Conservation (phyloP, 2,888 invertebrate genomes). For the Cremastinae sp. region DNA sequence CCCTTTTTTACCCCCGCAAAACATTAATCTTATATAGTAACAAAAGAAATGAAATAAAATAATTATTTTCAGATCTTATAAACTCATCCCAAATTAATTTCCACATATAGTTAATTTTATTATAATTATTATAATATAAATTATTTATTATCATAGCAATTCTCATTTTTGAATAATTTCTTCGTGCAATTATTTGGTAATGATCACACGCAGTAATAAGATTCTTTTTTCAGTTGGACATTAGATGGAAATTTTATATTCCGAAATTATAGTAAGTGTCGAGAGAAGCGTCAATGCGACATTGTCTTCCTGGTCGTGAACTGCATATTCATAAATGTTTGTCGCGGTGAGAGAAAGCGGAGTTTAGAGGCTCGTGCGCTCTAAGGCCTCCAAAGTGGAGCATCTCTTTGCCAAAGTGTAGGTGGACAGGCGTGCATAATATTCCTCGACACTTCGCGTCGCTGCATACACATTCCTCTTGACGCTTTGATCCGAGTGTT, state of each 20-base stretch:
- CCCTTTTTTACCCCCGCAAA: conserved; percentile 8
- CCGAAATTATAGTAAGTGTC: conserved; percentile 5
- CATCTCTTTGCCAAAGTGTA: conserved; percentile 67
- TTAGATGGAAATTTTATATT: conserved; percentile 5
- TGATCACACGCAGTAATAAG: no score
- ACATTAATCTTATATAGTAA: no score
- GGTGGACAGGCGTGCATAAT: conserved; percentile 72
- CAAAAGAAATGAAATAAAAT: no score
- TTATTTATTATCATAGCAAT: no score
- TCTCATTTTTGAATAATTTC: no score
- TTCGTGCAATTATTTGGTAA: no score
- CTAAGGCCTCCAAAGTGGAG: conserved; percentile 55
- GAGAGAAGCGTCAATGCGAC: conserved; percentile 36
- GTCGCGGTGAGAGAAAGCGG: conserved; percentile 48
- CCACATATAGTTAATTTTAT: no score
- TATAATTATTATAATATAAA: no score
- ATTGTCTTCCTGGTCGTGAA: conserved; percentile 57
- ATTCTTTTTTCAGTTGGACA: no score
- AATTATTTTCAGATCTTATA: no score
- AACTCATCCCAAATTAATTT: no score
- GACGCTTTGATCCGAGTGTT: conserved; percentile 49
- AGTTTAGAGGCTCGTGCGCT: conserved; percentile 2
- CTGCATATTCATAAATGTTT: conserved; percentile 72
- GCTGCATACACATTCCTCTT: conserved; percentile 22
- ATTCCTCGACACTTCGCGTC: conserved; percentile 35